Evolutionary conservation across 1,140 invertebrate species (phyloP), one percentile per base, ranked within the genome.

Genomic region (Orius laevigatus): DNA sequence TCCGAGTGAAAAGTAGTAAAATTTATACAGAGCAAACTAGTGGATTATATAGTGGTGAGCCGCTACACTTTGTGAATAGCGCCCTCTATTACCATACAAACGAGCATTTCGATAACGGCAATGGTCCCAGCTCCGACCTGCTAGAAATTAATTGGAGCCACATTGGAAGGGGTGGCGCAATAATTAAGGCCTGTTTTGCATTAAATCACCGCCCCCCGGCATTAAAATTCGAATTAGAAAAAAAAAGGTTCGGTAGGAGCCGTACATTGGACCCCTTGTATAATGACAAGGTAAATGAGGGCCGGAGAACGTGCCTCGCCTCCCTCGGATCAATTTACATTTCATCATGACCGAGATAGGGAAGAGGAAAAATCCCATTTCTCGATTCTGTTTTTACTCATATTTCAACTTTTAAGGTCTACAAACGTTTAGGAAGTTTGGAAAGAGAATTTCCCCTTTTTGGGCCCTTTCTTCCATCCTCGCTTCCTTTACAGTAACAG

Each of bases 121-220:
- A 45, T n/a, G 11, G n/a, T 31, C 43, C 43, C 40, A 2, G 40
- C 43, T 10, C 11, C 43, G 25, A 38, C 25, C 43, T 18, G 12
- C 40, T 14, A 42, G 18, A 45, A 45, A 45, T 45, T 45, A 45
- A 45, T 45, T 32, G 43, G 43, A 45, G 25, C 8, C 43, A 12
- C 43, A 19, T 12, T 12, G 18, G 18, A 18, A 15, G 18, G 18
- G 18, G 15, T 14, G 40, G 12, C 11, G 25, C 43, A 31, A 45
- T 45, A 45, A 45, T 45, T 45, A 45, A 45, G 43, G 19, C 32
- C 43, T 45, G 43, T 45, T 45, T 45, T 45, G 43, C 43, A 45
- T 45, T 45, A 45, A 45, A 45, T 45, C 43, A 45, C 43, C 32
- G n/a, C 43, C 25, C 40, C 19, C 11, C 5, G 10, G 40, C n/a